Percentiles rank a stretch among this genome's conserved stretches.
Evolutionary conservation across 2,113 vertebrate species (phyloP).

Genomic region (Ia io): DNA sequence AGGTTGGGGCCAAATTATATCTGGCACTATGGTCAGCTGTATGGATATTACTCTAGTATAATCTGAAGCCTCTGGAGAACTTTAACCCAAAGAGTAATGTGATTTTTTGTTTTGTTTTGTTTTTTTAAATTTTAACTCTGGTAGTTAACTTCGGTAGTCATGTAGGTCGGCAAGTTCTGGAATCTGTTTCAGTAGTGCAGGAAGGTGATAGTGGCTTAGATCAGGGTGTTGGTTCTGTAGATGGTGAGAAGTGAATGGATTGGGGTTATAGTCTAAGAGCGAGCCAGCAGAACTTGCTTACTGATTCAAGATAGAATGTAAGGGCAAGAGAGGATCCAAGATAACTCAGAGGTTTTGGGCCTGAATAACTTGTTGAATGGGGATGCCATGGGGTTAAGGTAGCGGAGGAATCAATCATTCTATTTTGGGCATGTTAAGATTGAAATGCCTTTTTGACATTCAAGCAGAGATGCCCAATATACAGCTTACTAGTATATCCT

Average conservation of each 20-base stretch:
- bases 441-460: neutral
- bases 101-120: neutral
- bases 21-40: neutral
- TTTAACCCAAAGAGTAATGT: neutral
- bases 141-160: neutral
- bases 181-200: neutral
- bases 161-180: neutral
- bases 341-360: neutral
- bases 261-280: neutral
- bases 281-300: neutral
- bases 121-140: neutral
- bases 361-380: neutral
- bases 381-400: neutral
- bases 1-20: neutral
- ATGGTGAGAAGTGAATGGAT: neutral
- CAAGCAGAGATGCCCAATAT: neutral
- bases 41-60: neutral
- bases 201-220: neutral
- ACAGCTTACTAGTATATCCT: neutral
- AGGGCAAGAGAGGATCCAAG: neutral
- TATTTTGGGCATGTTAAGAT: neutral
- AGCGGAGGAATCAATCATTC: neutral
- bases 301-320: neutral
- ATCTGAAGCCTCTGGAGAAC: neutral
- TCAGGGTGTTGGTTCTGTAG: neutral